Conservation (phyloP, 1,140 invertebrate species). For the Drosophila nikananu region DNA sequence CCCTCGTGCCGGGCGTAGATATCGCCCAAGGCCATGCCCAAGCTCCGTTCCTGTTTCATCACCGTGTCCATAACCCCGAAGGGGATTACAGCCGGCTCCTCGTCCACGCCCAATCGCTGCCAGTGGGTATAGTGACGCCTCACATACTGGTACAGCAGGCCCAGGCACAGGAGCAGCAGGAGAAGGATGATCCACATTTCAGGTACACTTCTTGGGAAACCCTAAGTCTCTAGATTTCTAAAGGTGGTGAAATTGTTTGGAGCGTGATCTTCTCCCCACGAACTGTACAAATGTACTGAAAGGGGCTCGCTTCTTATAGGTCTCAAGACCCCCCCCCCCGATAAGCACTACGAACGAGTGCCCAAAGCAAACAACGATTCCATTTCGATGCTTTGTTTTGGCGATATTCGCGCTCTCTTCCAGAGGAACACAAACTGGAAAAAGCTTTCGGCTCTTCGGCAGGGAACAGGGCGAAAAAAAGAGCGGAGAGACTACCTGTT, state of each 20-base stretch:
- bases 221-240: neutral
- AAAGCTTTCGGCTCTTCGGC: conserved; percentile 36
- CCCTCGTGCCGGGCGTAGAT: conserved; percentile 54
- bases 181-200: conserved; percentile 40
- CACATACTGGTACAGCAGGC: conserved; percentile 34
- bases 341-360: conserved; percentile 16
- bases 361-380: neutral
- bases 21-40: conserved; percentile 61
- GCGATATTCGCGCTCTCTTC: conserved; percentile 11
- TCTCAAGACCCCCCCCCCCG: conserved; percentile 4
- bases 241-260: neutral
- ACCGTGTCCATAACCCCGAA: conserved; percentile 59
- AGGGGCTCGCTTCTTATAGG: neutral
- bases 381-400: conserved; percentile 5
- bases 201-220: neutral
- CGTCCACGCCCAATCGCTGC: conserved; percentile 59
- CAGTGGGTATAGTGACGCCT: conserved; percentile 62
- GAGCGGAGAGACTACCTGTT: conserved; percentile 21
- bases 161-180: conserved; percentile 14
- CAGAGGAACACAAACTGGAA: conserved; percentile 22
- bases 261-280: neutral
- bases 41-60: conserved; percentile 33
- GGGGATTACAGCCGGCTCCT: conserved; percentile 61
- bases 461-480: conserved; percentile 17
- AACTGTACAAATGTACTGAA: conserved; percentile 15